A percentile compares a stretch with the other conserved stretches of the same genome.
These are phyloP conservation scores for Smithornis capensis DNA, from an alignment of 2,113 vertebrate genomes.

Conservation along the genomic window DNA sequence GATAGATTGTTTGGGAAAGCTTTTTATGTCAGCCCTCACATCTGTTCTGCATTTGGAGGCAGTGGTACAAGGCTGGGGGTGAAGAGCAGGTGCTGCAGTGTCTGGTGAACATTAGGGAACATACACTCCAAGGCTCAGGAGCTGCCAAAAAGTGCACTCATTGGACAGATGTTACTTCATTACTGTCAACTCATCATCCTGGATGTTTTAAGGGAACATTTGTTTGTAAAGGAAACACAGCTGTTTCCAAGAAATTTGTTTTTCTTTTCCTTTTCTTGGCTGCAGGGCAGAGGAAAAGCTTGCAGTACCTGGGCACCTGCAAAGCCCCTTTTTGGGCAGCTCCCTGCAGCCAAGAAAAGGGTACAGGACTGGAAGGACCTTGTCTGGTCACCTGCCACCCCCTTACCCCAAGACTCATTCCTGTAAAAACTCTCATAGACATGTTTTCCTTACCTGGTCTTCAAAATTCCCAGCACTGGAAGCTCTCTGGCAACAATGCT, in stretches of 20 bases:
- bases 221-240: constrained; percentile 76
- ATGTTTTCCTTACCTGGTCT: background rate
- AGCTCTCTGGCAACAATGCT: fast-evolving
- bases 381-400: background rate
- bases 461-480: background rate
- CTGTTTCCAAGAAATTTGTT: constrained; percentile 66
- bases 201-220: constrained; percentile 72
- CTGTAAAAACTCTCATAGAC: background rate
- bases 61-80: constrained; percentile 48
- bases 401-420: background rate
- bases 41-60: constrained; percentile 56
- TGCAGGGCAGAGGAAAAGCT: background rate
- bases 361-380: background rate
- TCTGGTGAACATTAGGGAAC: constrained; percentile 71
- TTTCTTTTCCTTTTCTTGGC: constrained; percentile 41
- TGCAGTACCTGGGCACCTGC: background rate
- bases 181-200: constrained; percentile 69
- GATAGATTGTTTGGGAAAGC: constrained; percentile 10
- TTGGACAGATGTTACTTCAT: constrained; percentile 75
- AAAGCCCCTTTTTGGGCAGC: background rate
- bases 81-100: constrained; percentile 69
- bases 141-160: constrained; percentile 66
- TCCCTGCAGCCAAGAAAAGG: background rate
- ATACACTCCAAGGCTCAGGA: constrained; percentile 56
- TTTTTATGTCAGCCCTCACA: constrained; percentile 43